phyloP scores from a whole-genome alignment of 2,113 vertebrate species.

The Dasyurus viverrinus region DNA sequence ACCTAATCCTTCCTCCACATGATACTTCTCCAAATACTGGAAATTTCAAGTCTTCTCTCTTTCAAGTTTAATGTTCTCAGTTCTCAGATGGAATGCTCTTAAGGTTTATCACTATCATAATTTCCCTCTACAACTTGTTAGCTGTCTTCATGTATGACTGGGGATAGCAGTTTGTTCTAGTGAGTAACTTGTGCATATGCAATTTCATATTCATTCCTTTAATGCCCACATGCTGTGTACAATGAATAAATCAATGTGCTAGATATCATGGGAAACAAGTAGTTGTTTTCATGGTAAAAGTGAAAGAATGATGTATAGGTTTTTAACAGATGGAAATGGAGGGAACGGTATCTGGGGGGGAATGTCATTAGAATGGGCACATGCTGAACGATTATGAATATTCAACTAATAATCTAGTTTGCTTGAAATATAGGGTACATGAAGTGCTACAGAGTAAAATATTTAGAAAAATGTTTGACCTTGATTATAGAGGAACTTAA shows the following conservation, averaged over 20 bases:
- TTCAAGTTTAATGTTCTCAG: neutral
- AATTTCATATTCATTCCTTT: neutral
- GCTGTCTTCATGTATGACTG: neutral
- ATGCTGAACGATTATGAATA: neutral
- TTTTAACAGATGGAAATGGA: neutral
- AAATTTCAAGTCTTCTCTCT: neutral
- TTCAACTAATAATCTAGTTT: neutral
- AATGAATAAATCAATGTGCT: neutral
- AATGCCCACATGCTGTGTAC: neutral
- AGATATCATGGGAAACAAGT: neutral
- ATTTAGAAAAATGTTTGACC: neutral
- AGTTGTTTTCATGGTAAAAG: neutral
- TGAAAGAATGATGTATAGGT: neutral
- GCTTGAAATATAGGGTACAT: neutral
- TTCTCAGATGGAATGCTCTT: neutral
- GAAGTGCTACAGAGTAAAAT: neutral
- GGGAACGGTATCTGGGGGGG: neutral
- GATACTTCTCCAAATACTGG: neutral
- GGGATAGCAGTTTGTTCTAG: neutral
- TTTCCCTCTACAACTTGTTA: neutral
- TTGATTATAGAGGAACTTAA: neutral
- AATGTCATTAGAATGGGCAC: neutral
- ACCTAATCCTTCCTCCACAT: neutral
- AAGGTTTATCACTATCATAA: neutral
- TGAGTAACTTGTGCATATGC: neutral